Conservation (phyloP, 2,113 vertebrate species). For the Strigops habroptila region DNA sequence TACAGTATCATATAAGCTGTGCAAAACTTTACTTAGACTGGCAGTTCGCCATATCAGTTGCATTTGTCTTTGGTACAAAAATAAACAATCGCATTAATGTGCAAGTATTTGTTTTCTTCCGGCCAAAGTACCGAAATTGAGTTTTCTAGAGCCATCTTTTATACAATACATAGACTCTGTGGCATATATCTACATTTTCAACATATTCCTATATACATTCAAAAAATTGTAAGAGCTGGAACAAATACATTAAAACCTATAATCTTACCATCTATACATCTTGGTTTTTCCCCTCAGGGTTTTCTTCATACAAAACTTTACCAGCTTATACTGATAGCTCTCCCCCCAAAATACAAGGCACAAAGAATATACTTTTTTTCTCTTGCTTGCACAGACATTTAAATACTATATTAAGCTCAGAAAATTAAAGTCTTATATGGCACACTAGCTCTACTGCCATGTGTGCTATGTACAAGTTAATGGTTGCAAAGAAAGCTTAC, state of each 20-base stretch:
- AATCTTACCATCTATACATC: constrained; percentile 79
- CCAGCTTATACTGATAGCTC: constrained; percentile 79
- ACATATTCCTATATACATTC: constrained; percentile 97
- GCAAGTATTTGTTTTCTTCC: constrained; percentile 94
- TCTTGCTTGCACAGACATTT: constrained; percentile 92
- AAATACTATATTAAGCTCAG: constrained; percentile 81
- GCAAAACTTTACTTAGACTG: constrained; percentile 99
- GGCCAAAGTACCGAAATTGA: constrained; percentile 84
- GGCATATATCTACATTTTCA: constrained; percentile 98
- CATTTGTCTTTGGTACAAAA: constrained; percentile 99
- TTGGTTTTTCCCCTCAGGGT: constrained; percentile 75
- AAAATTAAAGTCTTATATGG: constrained; percentile 78
- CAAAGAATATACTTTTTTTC: constrained; percentile 94
- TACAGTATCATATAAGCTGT: constrained; percentile 99
- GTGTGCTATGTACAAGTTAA: constrained; percentile 77
- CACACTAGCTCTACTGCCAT: constrained; percentile 73
- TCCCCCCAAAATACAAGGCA: constrained; percentile 90
- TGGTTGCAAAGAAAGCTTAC: constrained; percentile 71
- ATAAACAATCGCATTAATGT: constrained; percentile 96
- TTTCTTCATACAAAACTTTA: constrained; percentile 82
- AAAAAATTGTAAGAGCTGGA: constrained; percentile 89
- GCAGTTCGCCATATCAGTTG: constrained; percentile 98
- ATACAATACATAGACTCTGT: constrained; percentile 99
- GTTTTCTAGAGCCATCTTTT: constrained; percentile 96
- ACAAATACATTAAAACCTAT: constrained; percentile 87